Base-by-base conservation (phyloP, 2,113 vertebrate species). In the Calypte anna region DNA sequence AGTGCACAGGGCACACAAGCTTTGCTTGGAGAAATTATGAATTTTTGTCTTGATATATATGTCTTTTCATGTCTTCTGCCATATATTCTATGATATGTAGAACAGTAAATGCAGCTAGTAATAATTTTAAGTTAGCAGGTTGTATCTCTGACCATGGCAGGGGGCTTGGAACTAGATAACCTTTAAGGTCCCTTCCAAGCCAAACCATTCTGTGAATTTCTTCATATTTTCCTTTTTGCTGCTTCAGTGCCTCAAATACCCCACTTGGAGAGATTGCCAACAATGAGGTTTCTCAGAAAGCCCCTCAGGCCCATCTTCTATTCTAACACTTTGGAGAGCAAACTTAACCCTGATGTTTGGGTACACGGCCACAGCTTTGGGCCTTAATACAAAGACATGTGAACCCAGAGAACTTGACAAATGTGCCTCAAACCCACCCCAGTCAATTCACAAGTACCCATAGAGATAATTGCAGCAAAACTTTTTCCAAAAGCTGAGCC, bases 381-480 rank as follows among this genome's bases (percentile, higher is more conserved):
- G 55, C 5, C 0, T 18, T 10, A 15, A 69, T 54, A 10, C 1
- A 9, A 73, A 73, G 79, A 15, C 30, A 28, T 0, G 1, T 10
- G 81, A 79, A 38, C 24, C 5, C 1, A 31, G 51, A 50, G 15
- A 54, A 24, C 64, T 43, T 12, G 79, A 64, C 50, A 75, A 92
- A 81, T 15, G 81, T 66, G 62, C 84, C 19, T 81, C 19, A 87
- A 80, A n/a, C 22, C 27, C 0, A 82, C 70, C 48, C 38, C 58
- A 64, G 51, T 22, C 67, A 7, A 46, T 9, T 94, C 43, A 27
- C 69, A 54, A 15, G 1, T 55, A 86, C 36, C 58, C 1, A 0
- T 4, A 63, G 83, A 70, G 73, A 80, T 57, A 89, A 94, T 33
- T 33, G 6, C 79, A 77, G 67, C 14, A 93, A 96, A 96, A 64